Evolutionary conservation across 2,113 vertebrate genomes (phyloP).

Genomic region (Peucedramus taeniatus): DNA sequence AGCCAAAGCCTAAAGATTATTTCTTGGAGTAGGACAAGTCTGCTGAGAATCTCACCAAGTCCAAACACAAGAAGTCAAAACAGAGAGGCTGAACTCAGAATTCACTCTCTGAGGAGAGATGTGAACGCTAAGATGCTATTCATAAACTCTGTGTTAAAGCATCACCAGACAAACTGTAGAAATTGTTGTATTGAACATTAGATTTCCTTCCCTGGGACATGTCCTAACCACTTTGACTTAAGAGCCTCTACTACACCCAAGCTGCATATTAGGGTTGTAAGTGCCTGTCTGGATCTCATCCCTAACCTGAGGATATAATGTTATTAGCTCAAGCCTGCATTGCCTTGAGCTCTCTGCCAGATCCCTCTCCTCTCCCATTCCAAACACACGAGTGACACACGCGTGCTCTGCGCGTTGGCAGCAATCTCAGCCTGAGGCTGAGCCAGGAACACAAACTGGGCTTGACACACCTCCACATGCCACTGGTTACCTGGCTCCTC

Average conservation of each 20-base stretch:
- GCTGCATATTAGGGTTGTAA: neutral
- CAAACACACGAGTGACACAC: neutral
- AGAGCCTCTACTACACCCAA: neutral
- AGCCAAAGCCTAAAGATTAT: neutral
- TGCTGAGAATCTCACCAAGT: neutral
- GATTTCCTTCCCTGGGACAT: neutral
- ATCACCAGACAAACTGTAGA: neutral
- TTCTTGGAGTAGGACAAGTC: neutral
- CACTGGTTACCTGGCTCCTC: neutral
- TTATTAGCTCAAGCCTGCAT: neutral
- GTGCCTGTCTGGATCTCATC: neutral
- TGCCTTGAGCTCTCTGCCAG: neutral
- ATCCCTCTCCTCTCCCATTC: neutral
- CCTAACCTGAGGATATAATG: neutral
- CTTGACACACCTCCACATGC: neutral
- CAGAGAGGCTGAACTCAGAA: neutral
- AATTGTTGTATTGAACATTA: neutral
- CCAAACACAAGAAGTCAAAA: neutral
- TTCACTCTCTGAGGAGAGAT: neutral
- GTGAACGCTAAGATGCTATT: neutral
- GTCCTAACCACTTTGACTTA: neutral
- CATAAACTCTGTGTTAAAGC: neutral
- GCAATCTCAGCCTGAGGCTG: neutral
- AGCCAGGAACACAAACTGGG: neutral
- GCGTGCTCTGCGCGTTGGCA: neutral